Percentiles rank a stretch among this genome's conserved stretches.
phyloP scores from a whole-genome alignment of 2,797 vertebrate species.

The Rhinoraja longicauda region DNA sequence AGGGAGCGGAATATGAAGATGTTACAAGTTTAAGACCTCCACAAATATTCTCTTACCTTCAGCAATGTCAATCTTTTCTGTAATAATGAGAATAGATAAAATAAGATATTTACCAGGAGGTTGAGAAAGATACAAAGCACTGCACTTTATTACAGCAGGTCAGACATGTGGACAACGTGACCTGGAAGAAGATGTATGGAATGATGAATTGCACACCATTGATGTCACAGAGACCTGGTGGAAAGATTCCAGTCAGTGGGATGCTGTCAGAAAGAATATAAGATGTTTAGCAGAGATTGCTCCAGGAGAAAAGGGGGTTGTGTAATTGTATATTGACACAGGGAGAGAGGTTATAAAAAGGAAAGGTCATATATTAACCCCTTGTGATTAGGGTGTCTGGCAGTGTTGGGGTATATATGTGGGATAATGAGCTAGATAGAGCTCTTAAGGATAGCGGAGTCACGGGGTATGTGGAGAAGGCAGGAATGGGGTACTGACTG shows the following conservation, averaged over 20 bases:
- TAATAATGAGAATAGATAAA: background rate
- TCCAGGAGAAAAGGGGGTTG: background rate
- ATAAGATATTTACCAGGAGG: background rate
- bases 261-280: background rate
- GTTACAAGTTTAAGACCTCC: background rate
- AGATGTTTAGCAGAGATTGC: background rate
- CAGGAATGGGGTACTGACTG: too few relatives aligned
- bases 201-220: background rate
- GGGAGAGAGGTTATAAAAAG: too few relatives aligned
- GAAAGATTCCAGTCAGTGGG: background rate
- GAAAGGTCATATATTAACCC: too few relatives aligned
- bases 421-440: too few relatives aligned
- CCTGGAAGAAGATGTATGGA: background rate
- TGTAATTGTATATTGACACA: background rate
- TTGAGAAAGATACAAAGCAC: background rate
- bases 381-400: too few relatives aligned
- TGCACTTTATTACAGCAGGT: background rate
- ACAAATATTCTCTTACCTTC: background rate
- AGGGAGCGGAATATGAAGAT: background rate
- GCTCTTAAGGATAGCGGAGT: too few relatives aligned
- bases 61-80: background rate
- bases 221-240: background rate
- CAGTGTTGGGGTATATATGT: too few relatives aligned
- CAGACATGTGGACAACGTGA: background rate
- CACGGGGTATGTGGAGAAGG: too few relatives aligned